Conservation (phyloP, 1,140 invertebrate species). For the Cyclargus thomasi region DNA sequence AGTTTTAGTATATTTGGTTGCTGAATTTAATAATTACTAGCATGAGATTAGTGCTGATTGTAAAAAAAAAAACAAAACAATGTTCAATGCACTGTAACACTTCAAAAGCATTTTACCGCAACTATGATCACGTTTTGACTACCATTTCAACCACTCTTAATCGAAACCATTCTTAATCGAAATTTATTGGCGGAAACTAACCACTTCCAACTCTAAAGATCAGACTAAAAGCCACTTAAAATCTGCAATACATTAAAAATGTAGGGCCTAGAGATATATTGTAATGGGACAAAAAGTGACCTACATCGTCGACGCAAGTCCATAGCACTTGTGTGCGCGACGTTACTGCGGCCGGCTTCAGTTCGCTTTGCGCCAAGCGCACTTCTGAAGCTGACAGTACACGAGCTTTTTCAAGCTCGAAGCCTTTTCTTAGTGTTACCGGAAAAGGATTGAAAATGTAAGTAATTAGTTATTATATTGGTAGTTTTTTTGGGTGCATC, state of each 20-base stretch:
- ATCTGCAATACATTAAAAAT: constrained; percentile 1
- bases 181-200: too few relatives aligned
- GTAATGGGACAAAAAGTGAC: constrained; percentile 24
- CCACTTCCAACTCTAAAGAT: too few relatives aligned
- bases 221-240: background rate
- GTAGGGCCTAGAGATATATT: constrained; percentile 12
- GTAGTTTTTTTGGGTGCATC: too few relatives aligned
- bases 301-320: constrained; percentile 31
- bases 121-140: too few relatives aligned
- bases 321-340: constrained; percentile 42
- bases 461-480: constrained; percentile 23
- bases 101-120: too few relatives aligned
- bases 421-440: constrained; percentile 23
- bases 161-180: too few relatives aligned
- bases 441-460: constrained; percentile 32
- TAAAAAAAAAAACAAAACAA: too few relatives aligned
- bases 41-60: too few relatives aligned
- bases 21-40: too few relatives aligned
- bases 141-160: too few relatives aligned
- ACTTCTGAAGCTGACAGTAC: constrained; percentile 33
- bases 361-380: constrained; percentile 54
- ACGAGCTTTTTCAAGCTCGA: background rate
- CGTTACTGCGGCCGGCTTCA: constrained; percentile 59
- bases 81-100: too few relatives aligned
- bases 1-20: too few relatives aligned